phyloP scores from a whole-genome alignment of 1,140 invertebrate genomes.

The Papilio dardanus region DNA sequence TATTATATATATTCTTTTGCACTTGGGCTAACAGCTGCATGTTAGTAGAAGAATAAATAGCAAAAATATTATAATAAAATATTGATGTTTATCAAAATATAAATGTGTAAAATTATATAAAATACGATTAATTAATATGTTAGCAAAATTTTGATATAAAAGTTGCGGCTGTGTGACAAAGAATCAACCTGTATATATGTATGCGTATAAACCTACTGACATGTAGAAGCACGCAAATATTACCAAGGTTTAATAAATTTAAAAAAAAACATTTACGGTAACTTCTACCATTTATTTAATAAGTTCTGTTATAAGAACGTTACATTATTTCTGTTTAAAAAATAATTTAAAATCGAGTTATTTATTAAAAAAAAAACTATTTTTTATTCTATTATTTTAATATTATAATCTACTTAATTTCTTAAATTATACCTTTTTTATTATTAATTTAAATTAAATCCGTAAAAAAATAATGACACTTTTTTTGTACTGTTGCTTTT shows the following conservation, averaged over 20 bases:
- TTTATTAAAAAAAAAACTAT: background rate
- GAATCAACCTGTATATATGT: conserved; percentile 63
- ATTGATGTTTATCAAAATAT: conserved; percentile 41
- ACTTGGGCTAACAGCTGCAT: conserved; percentile 61
- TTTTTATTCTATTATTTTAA: background rate
- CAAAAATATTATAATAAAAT: conserved; percentile 45
- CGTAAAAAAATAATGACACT: too few species aligned
- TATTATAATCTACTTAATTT: too few species aligned
- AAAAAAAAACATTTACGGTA: too few species aligned
- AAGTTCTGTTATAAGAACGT: background rate
- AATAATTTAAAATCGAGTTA: too few species aligned
- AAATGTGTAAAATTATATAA: conserved; percentile 45
- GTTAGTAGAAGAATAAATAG: conserved; percentile 63
- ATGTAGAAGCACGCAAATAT: conserved; percentile 42
- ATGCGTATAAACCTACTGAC: conserved; percentile 57
- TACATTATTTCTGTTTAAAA: background rate
- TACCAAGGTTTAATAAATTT: background rate
- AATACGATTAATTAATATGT: conserved; percentile 44
- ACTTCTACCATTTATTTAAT: background rate
- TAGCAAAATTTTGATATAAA: conserved; percentile 52
- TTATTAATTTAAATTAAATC: too few species aligned
- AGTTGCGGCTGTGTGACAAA: conserved; percentile 60
- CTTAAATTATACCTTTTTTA: too few species aligned
- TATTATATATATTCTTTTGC: conserved; percentile 56
- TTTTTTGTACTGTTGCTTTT: too few species aligned